phyloP scores from a whole-genome alignment of 2,888 invertebrate genomes.

The Crematogaster levior region DNA sequence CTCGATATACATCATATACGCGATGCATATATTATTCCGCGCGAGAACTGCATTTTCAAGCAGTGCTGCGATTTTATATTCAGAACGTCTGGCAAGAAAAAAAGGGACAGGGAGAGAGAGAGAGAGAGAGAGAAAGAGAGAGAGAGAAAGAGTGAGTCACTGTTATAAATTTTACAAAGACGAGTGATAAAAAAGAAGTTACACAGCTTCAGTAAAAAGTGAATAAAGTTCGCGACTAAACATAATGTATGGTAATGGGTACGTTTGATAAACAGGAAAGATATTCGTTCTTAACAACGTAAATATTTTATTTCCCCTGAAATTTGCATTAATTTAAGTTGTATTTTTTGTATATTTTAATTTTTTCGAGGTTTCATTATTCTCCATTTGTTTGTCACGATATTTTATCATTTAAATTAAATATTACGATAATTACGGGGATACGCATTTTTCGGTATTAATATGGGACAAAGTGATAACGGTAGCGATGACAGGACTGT shows the following conservation, averaged over 20 bases:
- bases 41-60: conserved; percentile 23
- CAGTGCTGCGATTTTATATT: conserved; percentile 28
- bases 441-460: conserved; percentile 21
- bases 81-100: not conserved
- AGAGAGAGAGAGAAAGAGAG: too few relatives aligned
- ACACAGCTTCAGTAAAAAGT: conserved; percentile 8
- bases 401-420: conserved; percentile 15
- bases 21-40: conserved; percentile 36
- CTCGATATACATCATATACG: conserved; percentile 16
- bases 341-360: not conserved
- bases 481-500: conserved; percentile 14
- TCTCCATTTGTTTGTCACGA: not conserved
- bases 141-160: too few relatives aligned
- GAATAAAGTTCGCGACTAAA: conserved; percentile 14
- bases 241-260: conserved; percentile 1
- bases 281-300: not conserved
- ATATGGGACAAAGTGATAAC: conserved; percentile 18
- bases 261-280: conserved; percentile 35
- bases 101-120: too few relatives aligned
- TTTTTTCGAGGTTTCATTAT: not conserved
- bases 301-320: not conserved
- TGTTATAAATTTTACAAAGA: conserved; percentile 37
- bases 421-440: not conserved
- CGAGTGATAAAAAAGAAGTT: conserved; percentile 18
- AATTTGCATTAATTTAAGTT: conserved; percentile 10